These are phyloP conservation scores for Benitochromis conjunctus DNA, from an alignment of 2,113 vertebrate genomes.

Conservation along the genomic window DNA sequence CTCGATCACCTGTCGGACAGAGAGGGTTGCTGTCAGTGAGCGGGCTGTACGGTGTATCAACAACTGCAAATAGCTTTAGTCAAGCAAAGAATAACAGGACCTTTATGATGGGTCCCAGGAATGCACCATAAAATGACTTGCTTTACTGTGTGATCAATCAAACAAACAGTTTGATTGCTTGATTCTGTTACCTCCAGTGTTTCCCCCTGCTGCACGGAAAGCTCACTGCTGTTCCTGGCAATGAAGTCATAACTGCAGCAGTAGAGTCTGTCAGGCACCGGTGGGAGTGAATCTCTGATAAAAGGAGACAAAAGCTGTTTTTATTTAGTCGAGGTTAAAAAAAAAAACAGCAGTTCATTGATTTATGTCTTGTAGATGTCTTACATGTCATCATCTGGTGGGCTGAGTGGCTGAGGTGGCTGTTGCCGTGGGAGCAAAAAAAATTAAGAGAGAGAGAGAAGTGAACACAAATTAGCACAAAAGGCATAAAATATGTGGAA, in stretches of 20 bases:
- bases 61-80: background rate
- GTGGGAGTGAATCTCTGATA: constrained; percentile 33
- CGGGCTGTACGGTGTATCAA: background rate
- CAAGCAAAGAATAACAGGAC: background rate
- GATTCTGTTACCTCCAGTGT: constrained; percentile 73
- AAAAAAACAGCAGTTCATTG: background rate
- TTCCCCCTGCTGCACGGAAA: constrained; percentile 81
- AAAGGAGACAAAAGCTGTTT: background rate
- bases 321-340: background rate
- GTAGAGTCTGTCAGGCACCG: constrained; percentile 61
- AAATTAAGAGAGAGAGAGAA: too few species aligned
- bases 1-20: constrained; percentile 71
- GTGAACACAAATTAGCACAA: background rate
- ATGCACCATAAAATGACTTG: background rate
- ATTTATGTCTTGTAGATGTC: background rate
- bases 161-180: background rate
- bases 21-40: background rate
- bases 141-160: background rate
- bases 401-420: background rate
- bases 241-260: constrained; percentile 84
- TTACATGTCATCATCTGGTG: constrained; percentile 50
- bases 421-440: background rate
- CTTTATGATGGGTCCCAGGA: background rate
- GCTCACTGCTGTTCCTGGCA: constrained; percentile 85
- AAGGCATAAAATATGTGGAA: accelerated